Evolutionary conservation across 2,888 invertebrate species (phyloP), one percentile per base, ranked within the genome.

Genomic region (Campopleginae sp.): DNA sequence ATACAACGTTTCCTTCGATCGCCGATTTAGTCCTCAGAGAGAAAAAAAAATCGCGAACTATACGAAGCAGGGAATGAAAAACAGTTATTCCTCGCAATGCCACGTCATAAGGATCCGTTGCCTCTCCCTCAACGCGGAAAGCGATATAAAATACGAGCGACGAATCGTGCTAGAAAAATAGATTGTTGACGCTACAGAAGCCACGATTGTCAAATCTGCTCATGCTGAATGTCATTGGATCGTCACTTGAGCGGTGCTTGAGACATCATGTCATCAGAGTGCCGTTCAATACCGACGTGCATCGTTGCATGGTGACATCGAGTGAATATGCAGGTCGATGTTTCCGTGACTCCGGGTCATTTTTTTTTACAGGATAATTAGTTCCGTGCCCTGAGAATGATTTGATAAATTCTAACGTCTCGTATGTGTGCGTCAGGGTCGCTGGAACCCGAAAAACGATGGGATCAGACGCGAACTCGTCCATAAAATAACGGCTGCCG

Each of bases 161-260:
- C 12, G 54, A 31, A 51, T 33, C 7, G 33, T 48, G 33, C 31
- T 10, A 33, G 31, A 71, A 33, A 71, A 71, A 54, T 4, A 10
- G 33, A 46, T 23, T 10, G 10, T n/a, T 8, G 31, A 33, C 48
- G 19, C 33, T 8, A 33, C 42, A 51, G 51, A 19, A 42, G 33
- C 51, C 10, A 23, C 74, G 61, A 44, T 61, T 61, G 61, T 74
- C 74, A 74, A 61, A 61, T 8, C 17, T 61, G 27, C 12, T 31
- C 61, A n/a, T 61, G 58, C 44, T n/a, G 46, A 31, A 61, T 58
- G 58, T 72, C 58, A 58, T 54, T 72, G 27, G 33, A 42, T 72
- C 58, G 72, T 42, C 58, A 58, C 54, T 42, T 38, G 38, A 2
- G 54, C 19, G 38, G 38, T 42, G 27, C 42, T 38, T 19, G 38